Conservation (phyloP, 2,113 vertebrate genomes). For the Callocephalon fimbriatum region DNA sequence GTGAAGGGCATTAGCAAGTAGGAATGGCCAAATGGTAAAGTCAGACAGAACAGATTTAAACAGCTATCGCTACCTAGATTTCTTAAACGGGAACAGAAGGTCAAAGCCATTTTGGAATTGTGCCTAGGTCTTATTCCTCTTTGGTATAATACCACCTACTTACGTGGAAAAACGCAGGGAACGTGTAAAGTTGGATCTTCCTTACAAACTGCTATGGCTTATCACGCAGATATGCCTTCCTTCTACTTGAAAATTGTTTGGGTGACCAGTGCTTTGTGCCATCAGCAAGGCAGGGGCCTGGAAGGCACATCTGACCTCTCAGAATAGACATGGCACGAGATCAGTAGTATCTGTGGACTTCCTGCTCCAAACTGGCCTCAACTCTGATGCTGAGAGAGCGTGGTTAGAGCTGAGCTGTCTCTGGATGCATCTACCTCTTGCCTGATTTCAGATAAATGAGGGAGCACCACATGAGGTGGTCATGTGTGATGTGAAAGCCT, state of each 20-base stretch:
- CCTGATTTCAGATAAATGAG: neutral
- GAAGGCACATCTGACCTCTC: neutral
- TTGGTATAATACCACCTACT: constrained; percentile 42
- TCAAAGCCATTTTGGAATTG: constrained; percentile 7
- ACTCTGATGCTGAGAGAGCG: neutral
- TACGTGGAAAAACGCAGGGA: neutral
- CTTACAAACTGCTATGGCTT: constrained; percentile 12
- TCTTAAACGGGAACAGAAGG: neutral
- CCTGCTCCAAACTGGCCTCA: neutral
- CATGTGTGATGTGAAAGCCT: neutral
- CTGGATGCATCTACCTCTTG: neutral
- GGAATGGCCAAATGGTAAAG: neutral
- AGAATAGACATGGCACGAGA: neutral
- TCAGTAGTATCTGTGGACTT: neutral
- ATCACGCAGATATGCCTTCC: neutral
- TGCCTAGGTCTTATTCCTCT: neutral
- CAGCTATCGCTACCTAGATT: neutral
- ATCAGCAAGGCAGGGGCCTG: neutral
- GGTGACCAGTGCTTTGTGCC: constrained; percentile 7
- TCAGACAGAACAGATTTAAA: neutral
- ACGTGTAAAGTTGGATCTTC: constrained; percentile 31
- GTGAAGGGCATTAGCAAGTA: neutral
- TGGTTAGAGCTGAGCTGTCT: neutral
- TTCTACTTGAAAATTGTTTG: constrained; percentile 46
- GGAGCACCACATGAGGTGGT: neutral